These are phyloP conservation scores for Glyptemys insculpta DNA, from an alignment of 2,797 vertebrate species.

Conservation along the genomic window DNA sequence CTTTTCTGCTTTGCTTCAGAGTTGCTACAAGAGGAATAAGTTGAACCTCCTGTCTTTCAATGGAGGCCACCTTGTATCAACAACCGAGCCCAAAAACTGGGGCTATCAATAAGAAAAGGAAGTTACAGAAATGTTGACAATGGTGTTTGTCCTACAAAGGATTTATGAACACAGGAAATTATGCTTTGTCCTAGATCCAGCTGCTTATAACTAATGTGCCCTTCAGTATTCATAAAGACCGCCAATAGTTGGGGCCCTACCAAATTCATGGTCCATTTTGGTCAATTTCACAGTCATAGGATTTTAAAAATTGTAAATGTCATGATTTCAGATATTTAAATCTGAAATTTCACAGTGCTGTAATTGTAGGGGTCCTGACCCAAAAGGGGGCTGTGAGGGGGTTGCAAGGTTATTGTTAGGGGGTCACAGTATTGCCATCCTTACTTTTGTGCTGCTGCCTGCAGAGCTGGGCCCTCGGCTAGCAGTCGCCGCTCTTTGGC, in stretches of 20 bases:
- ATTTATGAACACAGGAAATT: neutral
- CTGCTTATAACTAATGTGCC: neutral
- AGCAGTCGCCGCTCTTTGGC: too few species aligned
- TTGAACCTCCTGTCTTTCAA: neutral
- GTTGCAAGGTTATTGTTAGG: too few species aligned
- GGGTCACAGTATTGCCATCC: too few species aligned
- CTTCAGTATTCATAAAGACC: neutral
- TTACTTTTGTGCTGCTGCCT: too few species aligned
- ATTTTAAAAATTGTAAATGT: too few species aligned
- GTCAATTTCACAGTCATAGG: too few species aligned
- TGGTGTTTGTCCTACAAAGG: neutral
- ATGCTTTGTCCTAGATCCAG: neutral
- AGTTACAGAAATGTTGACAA: neutral
- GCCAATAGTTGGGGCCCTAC: neutral
- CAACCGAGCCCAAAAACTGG: neutral
- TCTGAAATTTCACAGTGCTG: too few species aligned
- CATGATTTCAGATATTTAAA: too few species aligned
- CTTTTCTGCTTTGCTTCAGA: neutral
- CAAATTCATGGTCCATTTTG: too few species aligned
- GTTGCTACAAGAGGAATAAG: neutral
- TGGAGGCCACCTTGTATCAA: neutral
- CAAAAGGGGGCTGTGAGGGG: too few species aligned
- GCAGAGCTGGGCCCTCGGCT: too few species aligned
- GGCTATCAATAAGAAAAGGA: neutral
- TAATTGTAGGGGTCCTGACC: too few species aligned